phyloP scores from a whole-genome alignment of 2,113 vertebrate genomes.

The Indicator indicator region DNA sequence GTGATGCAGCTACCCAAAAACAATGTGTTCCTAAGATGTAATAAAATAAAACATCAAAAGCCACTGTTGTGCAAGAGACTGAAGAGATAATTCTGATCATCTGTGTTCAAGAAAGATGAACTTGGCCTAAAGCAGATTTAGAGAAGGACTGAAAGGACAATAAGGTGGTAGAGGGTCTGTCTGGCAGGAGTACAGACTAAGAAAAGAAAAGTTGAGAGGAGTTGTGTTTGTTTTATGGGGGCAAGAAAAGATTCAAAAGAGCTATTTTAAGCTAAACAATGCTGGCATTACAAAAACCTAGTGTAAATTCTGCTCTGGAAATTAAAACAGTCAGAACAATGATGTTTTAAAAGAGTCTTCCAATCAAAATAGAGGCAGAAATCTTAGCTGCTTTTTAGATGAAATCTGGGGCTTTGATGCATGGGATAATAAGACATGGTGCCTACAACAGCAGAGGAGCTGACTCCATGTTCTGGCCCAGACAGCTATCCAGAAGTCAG shows the following conservation, averaged over 20 bases:
- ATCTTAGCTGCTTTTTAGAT: background rate
- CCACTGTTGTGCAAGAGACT: background rate
- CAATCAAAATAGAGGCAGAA: slow-evolving; percentile 46
- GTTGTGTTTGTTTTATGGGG: background rate
- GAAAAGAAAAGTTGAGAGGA: slow-evolving; percentile 1
- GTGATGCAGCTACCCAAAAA: background rate
- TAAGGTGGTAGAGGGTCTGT: background rate
- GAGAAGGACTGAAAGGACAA: background rate
- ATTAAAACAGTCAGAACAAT: slow-evolving; percentile 32
- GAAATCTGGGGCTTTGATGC: background rate
- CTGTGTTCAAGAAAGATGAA: background rate
- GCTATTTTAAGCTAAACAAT: slow-evolving; percentile 40
- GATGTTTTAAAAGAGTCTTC: background rate
- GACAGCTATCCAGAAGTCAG: background rate
- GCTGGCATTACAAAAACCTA: background rate
- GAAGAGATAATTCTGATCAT: background rate
- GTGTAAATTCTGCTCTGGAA: slow-evolving; percentile 12
- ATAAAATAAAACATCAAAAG: background rate
- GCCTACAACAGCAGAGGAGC: background rate
- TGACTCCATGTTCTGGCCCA: background rate
- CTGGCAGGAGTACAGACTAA: background rate
- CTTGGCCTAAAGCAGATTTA: background rate
- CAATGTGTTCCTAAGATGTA: background rate
- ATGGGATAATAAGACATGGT: background rate
- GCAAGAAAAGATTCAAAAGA: slow-evolving; percentile 3